Conservation (phyloP, 2,888 invertebrate genomes). For the Drosophila yooni region DNA sequence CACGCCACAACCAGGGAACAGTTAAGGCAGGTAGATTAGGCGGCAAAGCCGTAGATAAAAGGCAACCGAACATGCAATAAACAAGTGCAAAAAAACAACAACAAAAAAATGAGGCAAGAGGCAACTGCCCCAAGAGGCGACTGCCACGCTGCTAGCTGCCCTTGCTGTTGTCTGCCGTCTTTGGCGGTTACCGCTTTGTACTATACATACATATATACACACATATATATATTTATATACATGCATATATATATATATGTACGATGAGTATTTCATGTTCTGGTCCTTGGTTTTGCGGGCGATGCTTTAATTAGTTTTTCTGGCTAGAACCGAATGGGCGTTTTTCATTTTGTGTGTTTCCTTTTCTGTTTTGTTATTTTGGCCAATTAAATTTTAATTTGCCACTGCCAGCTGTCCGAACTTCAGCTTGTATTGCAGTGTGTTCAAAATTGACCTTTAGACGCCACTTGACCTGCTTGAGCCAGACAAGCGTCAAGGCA, state of each 20-base stretch:
- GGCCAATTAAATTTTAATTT: slow-evolving; percentile 63
- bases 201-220: neutral
- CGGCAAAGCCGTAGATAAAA: slow-evolving; percentile 57
- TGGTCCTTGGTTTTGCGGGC: slow-evolving; percentile 32
- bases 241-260: neutral
- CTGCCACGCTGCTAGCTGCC: neutral
- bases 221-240: neutral
- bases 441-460: slow-evolving; percentile 65
- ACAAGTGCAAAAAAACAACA: slow-evolving; percentile 50
- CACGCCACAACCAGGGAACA: slow-evolving; percentile 32
- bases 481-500: slow-evolving; percentile 62
- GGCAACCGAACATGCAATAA: slow-evolving; percentile 68
- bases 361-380: slow-evolving; percentile 5
- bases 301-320: slow-evolving; percentile 70
- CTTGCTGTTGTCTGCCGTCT: slow-evolving; percentile 27
- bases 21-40: slow-evolving; percentile 57
- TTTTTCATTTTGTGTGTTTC: neutral
- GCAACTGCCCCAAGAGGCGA: slow-evolving; percentile 19
- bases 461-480: slow-evolving; percentile 67
- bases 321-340: slow-evolving; percentile 23
- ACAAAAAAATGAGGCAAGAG: slow-evolving; percentile 24
- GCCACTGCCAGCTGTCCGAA: slow-evolving; percentile 44
- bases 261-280: slow-evolving; percentile 22
- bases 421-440: slow-evolving; percentile 32
- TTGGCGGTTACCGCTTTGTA: slow-evolving; percentile 27